These are phyloP conservation scores for Drosophila emarginata DNA, from an alignment of 2,888 invertebrate species.

Conservation along the genomic window DNA sequence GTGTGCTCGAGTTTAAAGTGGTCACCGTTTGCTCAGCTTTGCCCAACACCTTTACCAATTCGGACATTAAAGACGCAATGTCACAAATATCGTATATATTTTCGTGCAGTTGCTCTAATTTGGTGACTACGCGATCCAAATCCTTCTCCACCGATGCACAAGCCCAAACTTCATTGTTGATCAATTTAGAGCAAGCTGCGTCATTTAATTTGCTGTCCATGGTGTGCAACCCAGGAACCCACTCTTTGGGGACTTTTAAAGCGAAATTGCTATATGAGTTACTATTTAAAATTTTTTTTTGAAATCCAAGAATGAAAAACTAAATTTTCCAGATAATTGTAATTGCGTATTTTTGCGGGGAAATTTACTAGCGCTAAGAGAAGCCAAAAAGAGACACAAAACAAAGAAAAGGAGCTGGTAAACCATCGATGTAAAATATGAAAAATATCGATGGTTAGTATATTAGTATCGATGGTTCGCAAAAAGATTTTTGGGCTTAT, in stretches of 20 bases:
- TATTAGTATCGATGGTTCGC: no score
- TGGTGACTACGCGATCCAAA: constrained; percentile 80
- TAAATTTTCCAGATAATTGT: neutral
- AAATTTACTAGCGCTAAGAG: neutral
- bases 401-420: neutral
- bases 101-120: constrained; percentile 80
- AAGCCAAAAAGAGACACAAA: neutral
- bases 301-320: neutral
- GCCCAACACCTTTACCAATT: constrained; percentile 73
- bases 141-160: constrained; percentile 82
- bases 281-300: neutral
- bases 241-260: neutral
- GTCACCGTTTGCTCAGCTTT: constrained; percentile 76
- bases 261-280: neutral
- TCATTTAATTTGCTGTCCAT: constrained; percentile 8
- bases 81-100: constrained; percentile 73
- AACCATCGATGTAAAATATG: no score
- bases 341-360: constrained; percentile 8
- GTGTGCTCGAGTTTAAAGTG: constrained; percentile 77
- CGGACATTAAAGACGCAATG: constrained; percentile 78
- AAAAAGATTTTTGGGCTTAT: no score
- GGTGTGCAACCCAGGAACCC: neutral
- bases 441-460: no score
- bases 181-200: constrained; percentile 22
- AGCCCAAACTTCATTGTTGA: constrained; percentile 81